These are phyloP conservation scores for Porphyrio hochstetteri DNA, from an alignment of 2,113 vertebrate genomes.

Conservation along the genomic window DNA sequence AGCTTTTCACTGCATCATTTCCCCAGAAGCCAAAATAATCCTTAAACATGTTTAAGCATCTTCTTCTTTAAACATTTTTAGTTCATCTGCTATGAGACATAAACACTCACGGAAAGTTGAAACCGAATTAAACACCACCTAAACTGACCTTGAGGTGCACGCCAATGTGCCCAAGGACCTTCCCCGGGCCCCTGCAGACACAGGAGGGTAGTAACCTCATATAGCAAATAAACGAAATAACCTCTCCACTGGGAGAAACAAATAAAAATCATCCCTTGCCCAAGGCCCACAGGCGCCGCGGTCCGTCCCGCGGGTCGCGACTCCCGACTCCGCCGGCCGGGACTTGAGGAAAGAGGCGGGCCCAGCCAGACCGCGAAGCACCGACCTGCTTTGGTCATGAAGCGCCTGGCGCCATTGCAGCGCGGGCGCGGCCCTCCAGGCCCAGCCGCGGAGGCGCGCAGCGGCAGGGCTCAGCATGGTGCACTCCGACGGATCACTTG, in stretches of 20 bases:
- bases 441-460: conserved; percentile 61
- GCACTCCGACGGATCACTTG: conserved; percentile 46
- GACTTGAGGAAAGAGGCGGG: conserved; percentile 27
- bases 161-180: not conserved
- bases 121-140: not conserved
- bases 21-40: not conserved
- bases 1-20: too few relatives aligned
- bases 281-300: too few relatives aligned
- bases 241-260: too few relatives aligned
- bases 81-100: not conserved
- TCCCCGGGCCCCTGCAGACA: accelerated
- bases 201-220: accelerated
- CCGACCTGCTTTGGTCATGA: conserved; percentile 78
- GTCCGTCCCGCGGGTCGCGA: too few relatives aligned
- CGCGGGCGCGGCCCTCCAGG: conserved; percentile 53
- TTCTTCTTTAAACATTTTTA: not conserved
- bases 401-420: conserved; percentile 68
- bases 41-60: not conserved
- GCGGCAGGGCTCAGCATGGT: conserved; percentile 66
- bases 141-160: accelerated
- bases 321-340: not conserved
- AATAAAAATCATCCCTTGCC: too few relatives aligned
- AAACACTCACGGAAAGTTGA: not conserved
- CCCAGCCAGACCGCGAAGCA: conserved; percentile 49
- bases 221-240: accelerated